phyloP scores from a whole-genome alignment of 2,797 vertebrate species.

The Pantherophis vulpinus region DNA sequence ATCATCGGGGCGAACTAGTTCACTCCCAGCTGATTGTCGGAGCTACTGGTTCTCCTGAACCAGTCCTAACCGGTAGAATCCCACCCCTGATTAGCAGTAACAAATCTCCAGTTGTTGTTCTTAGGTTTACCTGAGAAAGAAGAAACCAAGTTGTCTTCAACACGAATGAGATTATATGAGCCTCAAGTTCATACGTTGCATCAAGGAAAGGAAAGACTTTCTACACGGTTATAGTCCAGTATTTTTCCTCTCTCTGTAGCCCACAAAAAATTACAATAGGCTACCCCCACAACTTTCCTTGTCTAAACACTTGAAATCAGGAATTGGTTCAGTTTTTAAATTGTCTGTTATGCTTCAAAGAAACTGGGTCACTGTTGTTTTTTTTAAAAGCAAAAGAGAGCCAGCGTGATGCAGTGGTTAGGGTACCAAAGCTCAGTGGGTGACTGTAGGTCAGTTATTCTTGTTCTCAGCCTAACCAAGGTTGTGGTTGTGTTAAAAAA shows the following conservation, averaged over 20 bases:
- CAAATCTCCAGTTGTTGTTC: neutral
- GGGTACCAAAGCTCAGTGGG: neutral
- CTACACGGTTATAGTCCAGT: neutral
- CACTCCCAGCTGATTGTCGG: too few species aligned
- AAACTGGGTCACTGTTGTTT: neutral
- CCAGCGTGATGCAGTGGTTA: neutral
- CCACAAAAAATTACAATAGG: neutral
- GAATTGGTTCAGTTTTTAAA: neutral
- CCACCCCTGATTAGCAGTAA: neutral
- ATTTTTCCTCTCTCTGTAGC: neutral
- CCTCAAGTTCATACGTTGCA: neutral
- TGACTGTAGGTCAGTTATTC: neutral
- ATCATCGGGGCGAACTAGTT: too few species aligned
- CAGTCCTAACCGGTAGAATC: too few species aligned
- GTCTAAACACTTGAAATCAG: neutral
- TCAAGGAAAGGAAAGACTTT: neutral
- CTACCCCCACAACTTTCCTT: neutral
- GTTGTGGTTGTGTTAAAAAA: neutral
- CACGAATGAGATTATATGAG: neutral
- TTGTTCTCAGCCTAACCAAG: neutral
- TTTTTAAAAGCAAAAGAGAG: neutral
- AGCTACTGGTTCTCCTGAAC: too few species aligned
- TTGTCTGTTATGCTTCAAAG: neutral
- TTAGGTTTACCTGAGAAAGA: neutral
- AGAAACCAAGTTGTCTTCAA: neutral